These are phyloP conservation scores for Paraescarpia echinospica DNA, from an alignment of 1,140 invertebrate species.

Conservation along the genomic window DNA sequence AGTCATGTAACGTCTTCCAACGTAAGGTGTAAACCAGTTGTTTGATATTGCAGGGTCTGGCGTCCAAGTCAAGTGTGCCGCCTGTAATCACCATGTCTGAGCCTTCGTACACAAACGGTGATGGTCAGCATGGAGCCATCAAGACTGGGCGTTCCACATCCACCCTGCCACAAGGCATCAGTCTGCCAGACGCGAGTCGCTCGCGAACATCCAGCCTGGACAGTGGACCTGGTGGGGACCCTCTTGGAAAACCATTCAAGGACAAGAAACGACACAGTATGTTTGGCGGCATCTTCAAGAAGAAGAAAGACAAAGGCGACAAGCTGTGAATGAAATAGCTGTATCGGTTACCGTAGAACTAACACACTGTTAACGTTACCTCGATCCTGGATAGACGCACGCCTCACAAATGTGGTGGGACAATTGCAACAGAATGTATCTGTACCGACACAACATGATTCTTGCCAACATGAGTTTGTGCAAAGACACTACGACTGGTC, in stretches of 20 bases:
- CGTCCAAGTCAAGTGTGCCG: not conserved
- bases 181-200: not conserved
- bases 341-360: not conserved
- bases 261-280: conserved; percentile 19
- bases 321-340: not conserved
- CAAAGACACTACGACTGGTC: not conserved
- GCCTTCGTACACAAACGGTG: not conserved
- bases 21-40: too few relatives aligned
- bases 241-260: not conserved
- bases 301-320: conserved; percentile 21
- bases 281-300: conserved; percentile 22
- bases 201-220: conserved; percentile 5
- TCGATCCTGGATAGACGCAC: not conserved
- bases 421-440: not conserved
- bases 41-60: not conserved
- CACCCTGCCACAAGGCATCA: conserved; percentile 9
- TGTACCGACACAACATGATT: not conserved
- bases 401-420: not conserved
- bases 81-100: not conserved
- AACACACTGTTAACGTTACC: not conserved
- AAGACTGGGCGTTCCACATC: not conserved
- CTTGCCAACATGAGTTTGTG: not conserved
- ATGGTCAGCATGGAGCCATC: not conserved
- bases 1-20: too few relatives aligned
- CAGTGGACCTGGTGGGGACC: not conserved